Evolutionary conservation across 2,113 vertebrate species (phyloP), one percentile per base, ranked within the genome.

Genomic region (Castor canadensis): DNA sequence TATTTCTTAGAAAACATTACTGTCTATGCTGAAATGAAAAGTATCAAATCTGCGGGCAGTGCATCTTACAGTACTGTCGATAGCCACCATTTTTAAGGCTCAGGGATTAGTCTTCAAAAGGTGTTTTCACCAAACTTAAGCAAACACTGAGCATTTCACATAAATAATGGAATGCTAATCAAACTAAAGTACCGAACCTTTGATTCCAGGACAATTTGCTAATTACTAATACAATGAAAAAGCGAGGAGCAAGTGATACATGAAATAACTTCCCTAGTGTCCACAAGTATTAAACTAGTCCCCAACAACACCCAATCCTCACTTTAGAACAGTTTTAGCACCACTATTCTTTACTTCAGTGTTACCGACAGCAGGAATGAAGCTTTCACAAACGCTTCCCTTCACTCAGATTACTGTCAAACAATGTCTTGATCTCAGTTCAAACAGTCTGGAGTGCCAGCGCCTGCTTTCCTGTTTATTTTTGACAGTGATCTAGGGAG

Each of bases 1-100:
- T 95, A 82, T 72, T 83, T 62, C 84, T 94, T 97, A 97, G 92
- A 94, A 98, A 98, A 98, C 88, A 84, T 52, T 45, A 56, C 62
- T 60, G 7, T 93, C 95, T 62, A 45, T 79, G 92, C 69, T 73
- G 93, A 96, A 97, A 96, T 96, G 96, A 96, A 93, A 97, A 96
- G 43, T 28, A 93, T 67, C 83, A 35, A 2, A 38, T 96, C 96
- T 96, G 97, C 97, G 98, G 98, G 98, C 97, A 97, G 97, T 97
- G 96, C 96, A 95, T 97, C 96, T 87, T 97, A 98, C 95, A 97
- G 97, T 96, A 96, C 96, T 96, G 88, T 98, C 71, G 0, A 20
- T 93, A 76, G 89, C 94, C 91, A 97, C 98, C 97, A 88, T 77
- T 96, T 72, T 97, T 98, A 98, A 98, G 98, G 98, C 98, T 97